These are phyloP conservation scores for Drosophila neonasuta DNA, from an alignment of 2,888 invertebrate species.

Conservation along the genomic window DNA sequence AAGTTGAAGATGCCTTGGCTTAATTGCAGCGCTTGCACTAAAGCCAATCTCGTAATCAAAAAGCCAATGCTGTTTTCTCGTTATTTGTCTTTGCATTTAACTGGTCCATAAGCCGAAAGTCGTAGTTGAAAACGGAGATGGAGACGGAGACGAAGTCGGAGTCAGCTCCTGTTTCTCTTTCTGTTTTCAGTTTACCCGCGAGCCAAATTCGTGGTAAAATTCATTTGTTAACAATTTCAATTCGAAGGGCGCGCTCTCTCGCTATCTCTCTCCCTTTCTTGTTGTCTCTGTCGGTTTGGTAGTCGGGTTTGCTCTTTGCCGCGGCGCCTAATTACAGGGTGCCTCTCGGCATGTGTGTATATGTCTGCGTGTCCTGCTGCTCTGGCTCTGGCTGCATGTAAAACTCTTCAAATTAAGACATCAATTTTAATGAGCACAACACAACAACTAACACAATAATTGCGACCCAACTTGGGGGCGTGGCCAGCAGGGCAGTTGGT, in stretches of 20 bases:
- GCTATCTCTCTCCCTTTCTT: not conserved
- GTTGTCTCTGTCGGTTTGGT: not conserved
- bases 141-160: not conserved
- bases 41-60: slow-evolving; percentile 65
- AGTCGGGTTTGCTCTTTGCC: slow-evolving; percentile 32
- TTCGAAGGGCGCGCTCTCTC: slow-evolving; percentile 26
- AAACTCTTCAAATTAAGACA: slow-evolving; percentile 73
- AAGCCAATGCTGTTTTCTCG: slow-evolving; percentile 58
- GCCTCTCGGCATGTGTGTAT: slow-evolving; percentile 34
- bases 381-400: slow-evolving; percentile 53
- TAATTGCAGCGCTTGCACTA: slow-evolving; percentile 57
- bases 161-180: slow-evolving; percentile 30
- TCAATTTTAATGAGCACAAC: slow-evolving; percentile 75
- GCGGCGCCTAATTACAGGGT: slow-evolving; percentile 76
- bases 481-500: slow-evolving; percentile 51
- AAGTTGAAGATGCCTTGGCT: slow-evolving; percentile 7
- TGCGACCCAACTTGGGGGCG: slow-evolving; percentile 58
- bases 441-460: slow-evolving; percentile 71
- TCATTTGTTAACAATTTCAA: slow-evolving; percentile 76
- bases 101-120: slow-evolving; percentile 41
- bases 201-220: slow-evolving; percentile 70
- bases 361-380: slow-evolving; percentile 42
- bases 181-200: slow-evolving; percentile 46
- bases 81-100: slow-evolving; percentile 72
- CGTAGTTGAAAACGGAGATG: not conserved